Evolutionary conservation across 2,113 vertebrate species (phyloP).

Genomic region (Dasypus novemcinctus): DNA sequence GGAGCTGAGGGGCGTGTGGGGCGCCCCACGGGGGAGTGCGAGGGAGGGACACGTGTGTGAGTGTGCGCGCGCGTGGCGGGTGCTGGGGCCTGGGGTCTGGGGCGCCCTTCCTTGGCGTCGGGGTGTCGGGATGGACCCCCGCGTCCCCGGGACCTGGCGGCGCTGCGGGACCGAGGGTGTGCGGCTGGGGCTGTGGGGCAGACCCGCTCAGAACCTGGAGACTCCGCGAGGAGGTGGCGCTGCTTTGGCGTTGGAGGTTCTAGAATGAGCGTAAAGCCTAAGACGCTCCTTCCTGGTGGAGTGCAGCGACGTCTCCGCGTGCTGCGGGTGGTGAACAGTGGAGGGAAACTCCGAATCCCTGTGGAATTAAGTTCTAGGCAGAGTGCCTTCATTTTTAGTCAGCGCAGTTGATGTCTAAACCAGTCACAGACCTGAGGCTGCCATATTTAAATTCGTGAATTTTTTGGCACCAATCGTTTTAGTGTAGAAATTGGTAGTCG

Average conservation of each 20-base stretch:
- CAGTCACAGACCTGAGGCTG: too few species aligned
- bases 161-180: background rate
- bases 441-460: too few species aligned
- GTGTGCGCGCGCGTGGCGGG: background rate
- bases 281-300: background rate
- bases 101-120: slow-evolving; percentile 16
- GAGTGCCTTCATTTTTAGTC: too few species aligned
- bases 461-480: too few species aligned
- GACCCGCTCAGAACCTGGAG: background rate
- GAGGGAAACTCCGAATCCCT: too few species aligned
- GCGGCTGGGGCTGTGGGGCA: background rate
- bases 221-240: accelerated
- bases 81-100: background rate
- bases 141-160: background rate
- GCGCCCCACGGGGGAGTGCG: background rate
- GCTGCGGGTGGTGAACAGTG: too few species aligned
- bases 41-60: background rate
- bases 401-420: too few species aligned
- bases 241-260: background rate
- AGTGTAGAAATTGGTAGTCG: too few species aligned
- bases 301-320: too few species aligned
- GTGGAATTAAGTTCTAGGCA: too few species aligned
- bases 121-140: too few species aligned
- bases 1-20: background rate
- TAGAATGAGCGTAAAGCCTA: too few species aligned